Evolutionary conservation across 2,797 vertebrate genomes (phyloP), one percentile per base, ranked within the genome.

Genomic region (Babyrousa celebensis): DNA sequence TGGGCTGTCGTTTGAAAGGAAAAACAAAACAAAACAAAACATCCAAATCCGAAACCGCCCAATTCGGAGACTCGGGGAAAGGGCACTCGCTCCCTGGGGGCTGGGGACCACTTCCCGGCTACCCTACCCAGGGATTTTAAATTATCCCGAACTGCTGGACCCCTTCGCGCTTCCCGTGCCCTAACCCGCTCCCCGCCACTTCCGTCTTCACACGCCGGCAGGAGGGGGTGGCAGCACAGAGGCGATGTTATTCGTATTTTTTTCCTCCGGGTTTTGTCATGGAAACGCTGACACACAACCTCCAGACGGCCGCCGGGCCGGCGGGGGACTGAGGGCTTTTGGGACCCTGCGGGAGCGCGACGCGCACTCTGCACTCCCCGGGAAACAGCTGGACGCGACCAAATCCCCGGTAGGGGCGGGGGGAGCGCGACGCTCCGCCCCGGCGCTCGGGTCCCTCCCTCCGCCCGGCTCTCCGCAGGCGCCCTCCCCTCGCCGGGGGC

Each of bases 331-430:
- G 97, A 95, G 94, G 96, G 96, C 96, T 90, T 96, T 94, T 97
- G 96, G 94, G 82, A 96, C 95, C 95, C 97, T 95, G 97, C 96
- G 98, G 96, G 95, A 98, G 84, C 96, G 95, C 72, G 58, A 79
- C 80, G 96, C 92, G 88, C 96, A 43, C 97, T 56, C 94, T 58
- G 72, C 70, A 20, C 96, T 97, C 97, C 96, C 89, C 67, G 92
- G 92, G 98, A 93, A 96, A 97, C 97, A 90, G 97, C 97, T 96
- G 98, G 98, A 96, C 98, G 98, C 98, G 98, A 98, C 98, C 98
- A 98, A 84, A 67, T 98, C 97, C 88, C 48, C 52, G 74, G 79
- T 12, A 85, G 95, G 97, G 97, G 95, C 84, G 96, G 91, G 95
- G 95, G 94, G 91, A 48, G 93, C 88, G 89, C 88, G 87, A 32